Conservation (phyloP, 23 tunicate species). For the Trididemnum clinides region DNA sequence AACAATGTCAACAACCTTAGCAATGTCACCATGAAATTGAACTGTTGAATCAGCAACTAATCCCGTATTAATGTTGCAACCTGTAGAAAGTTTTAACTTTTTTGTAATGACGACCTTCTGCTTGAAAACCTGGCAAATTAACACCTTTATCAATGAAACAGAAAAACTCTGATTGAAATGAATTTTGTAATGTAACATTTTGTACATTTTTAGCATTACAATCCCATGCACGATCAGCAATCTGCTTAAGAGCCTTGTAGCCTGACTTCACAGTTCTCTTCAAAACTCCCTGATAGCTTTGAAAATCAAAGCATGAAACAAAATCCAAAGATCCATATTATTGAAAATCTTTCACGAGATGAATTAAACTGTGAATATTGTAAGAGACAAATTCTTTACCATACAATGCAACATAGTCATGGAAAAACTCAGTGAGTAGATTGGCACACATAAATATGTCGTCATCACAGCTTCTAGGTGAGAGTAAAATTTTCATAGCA, state of each 20-base stretch:
- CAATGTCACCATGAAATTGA: background rate
- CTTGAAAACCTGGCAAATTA: background rate
- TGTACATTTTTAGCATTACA: background rate
- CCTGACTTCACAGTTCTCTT: conserved; percentile 33
- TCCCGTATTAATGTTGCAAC: background rate
- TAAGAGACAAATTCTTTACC: conserved; percentile 28
- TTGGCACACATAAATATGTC: conserved; percentile 4
- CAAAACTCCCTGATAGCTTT: conserved; percentile 38
- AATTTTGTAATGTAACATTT: background rate
- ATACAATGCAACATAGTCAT: conserved; percentile 9
- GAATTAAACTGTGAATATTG: conserved; percentile 37
- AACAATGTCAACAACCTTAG: background rate
- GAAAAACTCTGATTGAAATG: background rate
- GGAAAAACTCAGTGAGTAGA: conserved; percentile 18
- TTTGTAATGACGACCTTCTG: background rate
- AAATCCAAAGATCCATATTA: conserved; percentile 31
- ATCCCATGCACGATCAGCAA: conserved; percentile 11
- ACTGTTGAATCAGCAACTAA: conserved; percentile 16
- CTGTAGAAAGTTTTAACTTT: background rate
- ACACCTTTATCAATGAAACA: background rate
- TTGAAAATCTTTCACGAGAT: conserved; percentile 12
- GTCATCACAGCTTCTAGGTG: background rate
- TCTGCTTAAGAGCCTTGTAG: conserved; percentile 33
- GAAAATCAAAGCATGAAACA: conserved; percentile 16
- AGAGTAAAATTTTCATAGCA: conserved; percentile 27